Conservation (phyloP, 2,888 invertebrate species). For the Morpho deidamia region DNA sequence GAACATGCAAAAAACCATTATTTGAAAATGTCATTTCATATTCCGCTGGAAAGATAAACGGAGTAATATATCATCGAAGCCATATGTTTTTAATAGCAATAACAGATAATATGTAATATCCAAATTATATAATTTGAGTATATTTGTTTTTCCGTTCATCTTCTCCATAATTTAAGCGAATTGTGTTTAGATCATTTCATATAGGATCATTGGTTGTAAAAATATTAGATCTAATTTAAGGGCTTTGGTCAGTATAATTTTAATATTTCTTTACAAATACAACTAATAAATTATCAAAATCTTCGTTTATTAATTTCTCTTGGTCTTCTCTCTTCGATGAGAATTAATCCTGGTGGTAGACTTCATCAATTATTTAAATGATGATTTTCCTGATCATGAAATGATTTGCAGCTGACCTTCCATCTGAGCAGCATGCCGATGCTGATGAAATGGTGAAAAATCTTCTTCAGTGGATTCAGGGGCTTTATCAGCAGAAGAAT, state of each 20-base stretch:
- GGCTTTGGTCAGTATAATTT: not conserved
- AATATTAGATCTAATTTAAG: not conserved
- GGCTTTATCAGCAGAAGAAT: slow-evolving; percentile 80
- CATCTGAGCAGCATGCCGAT: slow-evolving; percentile 68
- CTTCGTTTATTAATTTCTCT: not conserved
- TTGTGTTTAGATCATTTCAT: too few species aligned
- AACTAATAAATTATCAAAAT: not conserved
- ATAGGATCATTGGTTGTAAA: too few species aligned
- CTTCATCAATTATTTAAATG: not conserved
- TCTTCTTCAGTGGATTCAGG: slow-evolving; percentile 86
- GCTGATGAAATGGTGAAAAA: slow-evolving; percentile 86
- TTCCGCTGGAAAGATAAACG: too few species aligned
- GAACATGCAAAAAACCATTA: too few species aligned
- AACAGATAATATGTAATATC: too few species aligned
- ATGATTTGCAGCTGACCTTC: slow-evolving; percentile 64
- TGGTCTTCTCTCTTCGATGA: slow-evolving; percentile 8
- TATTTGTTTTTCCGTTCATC: not conserved
- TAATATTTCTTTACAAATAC: not conserved
- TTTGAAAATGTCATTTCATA: too few species aligned
- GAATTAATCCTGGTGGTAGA: slow-evolving; percentile 6
- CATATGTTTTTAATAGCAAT: too few species aligned
- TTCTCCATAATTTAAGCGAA: not conserved
- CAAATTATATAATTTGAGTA: too few species aligned
- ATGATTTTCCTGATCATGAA: slow-evolving; percentile 38
- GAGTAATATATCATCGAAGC: too few species aligned